Base-by-base conservation (phyloP, 1,140 invertebrate genomes). In the Halesus radiatus region DNA sequence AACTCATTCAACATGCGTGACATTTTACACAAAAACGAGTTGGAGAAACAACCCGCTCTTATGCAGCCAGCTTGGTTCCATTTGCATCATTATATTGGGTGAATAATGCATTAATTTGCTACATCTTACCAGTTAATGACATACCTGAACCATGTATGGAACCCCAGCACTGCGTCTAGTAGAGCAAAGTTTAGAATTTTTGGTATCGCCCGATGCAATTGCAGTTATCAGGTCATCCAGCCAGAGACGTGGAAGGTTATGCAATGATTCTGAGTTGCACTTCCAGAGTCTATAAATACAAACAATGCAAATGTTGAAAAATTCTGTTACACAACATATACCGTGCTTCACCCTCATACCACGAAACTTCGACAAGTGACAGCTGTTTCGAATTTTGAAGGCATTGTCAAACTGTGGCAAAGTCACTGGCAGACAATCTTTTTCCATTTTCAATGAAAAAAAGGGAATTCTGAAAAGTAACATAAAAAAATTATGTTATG, bases 81-180 rank as follows among this genome's bases (percentile, higher is more conserved):
- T 29, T 5, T 29, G 2, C 5, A 5, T 37, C 7, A 37, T 37
- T 37, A 37, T 37, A 37, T 22, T 18, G n/a, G 54, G 7, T 20
- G 54, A 56, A 15, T 37, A 37, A 37, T 37, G 32, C 7, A 37
- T 8, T 1, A 45, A 13, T 1, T 45, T 45, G 37, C 13, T 45
- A 45, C 37, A 13, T 45, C 37, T 45, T 45, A 45, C 7, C 8
- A 45, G 32, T 37, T 16, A 16, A 29, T n/a, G 13, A 32, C 64
- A 32, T 85, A 94, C 95, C 91, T 96, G 95, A 81, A 98, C 92
- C 91, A 97, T 95, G 87, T 96, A 98, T 1, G 97, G 97, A 66
- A 98, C 89, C 13, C 97, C 97, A 32, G 96, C 97, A 88, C 96
- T 98, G 83, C 98, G 89, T 58, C 97, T 90, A 0, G 97, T 98